Percentiles rank a stretch among this genome's conserved stretches.
phyloP scores from a whole-genome alignment of 1,140 invertebrate genomes.

The Gonioctena quinquepunctata region DNA sequence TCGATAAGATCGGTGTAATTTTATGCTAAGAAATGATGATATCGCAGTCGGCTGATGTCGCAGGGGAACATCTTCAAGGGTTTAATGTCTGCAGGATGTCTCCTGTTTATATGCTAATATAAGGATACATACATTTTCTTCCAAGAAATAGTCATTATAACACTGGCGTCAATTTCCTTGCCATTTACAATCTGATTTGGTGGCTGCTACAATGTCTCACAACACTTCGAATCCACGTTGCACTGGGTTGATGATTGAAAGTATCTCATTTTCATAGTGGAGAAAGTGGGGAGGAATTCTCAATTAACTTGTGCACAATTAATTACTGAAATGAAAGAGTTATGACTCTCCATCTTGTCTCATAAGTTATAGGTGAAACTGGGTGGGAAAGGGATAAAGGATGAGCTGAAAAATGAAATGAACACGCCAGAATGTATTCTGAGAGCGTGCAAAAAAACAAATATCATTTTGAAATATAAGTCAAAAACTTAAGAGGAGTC shows the following conservation, averaged over 20 bases:
- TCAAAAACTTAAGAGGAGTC: too few species aligned
- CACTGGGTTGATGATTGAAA: not conserved
- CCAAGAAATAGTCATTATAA: constrained; percentile 9
- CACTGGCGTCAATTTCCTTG: constrained; percentile 4
- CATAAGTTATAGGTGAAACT: too few species aligned
- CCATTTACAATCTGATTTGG: constrained; percentile 1
- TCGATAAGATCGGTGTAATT: constrained; percentile 16
- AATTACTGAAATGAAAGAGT: too few species aligned
- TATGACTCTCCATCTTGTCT: too few species aligned
- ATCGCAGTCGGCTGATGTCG: not conserved
- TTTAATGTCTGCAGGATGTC: constrained; percentile 20
- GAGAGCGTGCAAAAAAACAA: too few species aligned
- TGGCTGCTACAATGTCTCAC: not conserved
- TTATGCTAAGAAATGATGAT: constrained; percentile 12
- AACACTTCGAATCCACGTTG: not conserved
- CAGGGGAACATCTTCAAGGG: constrained; percentile 2
- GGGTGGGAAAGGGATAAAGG: too few species aligned
- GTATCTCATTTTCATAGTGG: too few species aligned
- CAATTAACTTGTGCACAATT: too few species aligned
- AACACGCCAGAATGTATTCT: too few species aligned
- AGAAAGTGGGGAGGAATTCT: too few species aligned
- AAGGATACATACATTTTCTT: constrained; percentile 19
- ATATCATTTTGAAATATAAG: too few species aligned
- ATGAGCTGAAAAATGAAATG: too few species aligned
- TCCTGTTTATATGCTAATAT: constrained; percentile 38